Percentiles rank a stretch among this genome's conserved stretches.
These are phyloP conservation scores for Pemphigus obesinymphae DNA, from an alignment of 1,140 invertebrate genomes.

Conservation along the genomic window DNA sequence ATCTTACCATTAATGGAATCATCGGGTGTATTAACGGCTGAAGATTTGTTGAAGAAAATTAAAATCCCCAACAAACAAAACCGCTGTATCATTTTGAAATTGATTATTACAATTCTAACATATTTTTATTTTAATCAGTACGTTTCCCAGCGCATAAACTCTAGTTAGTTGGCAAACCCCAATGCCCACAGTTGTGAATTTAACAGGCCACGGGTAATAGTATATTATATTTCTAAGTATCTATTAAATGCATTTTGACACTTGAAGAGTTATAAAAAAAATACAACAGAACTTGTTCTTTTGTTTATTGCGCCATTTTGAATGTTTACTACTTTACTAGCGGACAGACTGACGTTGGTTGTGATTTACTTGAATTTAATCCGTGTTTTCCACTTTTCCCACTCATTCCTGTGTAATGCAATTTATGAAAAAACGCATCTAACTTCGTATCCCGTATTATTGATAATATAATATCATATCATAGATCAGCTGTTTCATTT, in stretches of 20 bases:
- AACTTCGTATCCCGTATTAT: too few species aligned
- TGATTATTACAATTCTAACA: neutral
- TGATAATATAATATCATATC: too few species aligned
- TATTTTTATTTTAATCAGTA: neutral
- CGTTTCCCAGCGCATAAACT: neutral
- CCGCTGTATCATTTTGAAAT: conserved; percentile 9
- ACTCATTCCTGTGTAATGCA: neutral
- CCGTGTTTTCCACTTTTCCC: neutral
- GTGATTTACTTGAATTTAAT: neutral
- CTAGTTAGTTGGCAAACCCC: neutral
- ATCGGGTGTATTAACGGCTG: neutral
- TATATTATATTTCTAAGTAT: neutral
- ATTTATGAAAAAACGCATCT: neutral
- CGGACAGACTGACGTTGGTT: conserved; percentile 12
- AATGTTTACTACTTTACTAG: conserved; percentile 31
- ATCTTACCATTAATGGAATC: conserved; percentile 3
- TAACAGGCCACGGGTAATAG: neutral
- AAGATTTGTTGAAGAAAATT: neutral
- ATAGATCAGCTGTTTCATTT: too few species aligned
- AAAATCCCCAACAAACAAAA: conserved; percentile 20
- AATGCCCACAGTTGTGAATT: neutral
- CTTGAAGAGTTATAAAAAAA: neutral
- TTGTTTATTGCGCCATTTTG: conserved; percentile 42
- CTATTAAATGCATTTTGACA: neutral
- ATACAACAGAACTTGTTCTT: neutral